These are phyloP conservation scores for Corythoichthys intestinalis DNA, from an alignment of 2,113 vertebrate genomes.

Conservation along the genomic window DNA sequence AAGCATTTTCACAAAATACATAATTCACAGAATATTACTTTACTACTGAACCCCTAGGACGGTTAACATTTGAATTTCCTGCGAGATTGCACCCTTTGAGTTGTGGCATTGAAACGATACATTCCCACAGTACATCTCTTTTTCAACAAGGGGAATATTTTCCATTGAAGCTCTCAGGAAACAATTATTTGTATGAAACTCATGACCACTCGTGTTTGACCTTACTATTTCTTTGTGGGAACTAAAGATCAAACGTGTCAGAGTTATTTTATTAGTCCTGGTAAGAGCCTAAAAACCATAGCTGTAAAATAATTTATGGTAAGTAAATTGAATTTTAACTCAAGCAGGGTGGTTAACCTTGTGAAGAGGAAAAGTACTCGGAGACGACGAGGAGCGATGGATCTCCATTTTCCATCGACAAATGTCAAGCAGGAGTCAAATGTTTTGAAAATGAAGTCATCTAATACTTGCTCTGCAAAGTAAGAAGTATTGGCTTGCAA, in stretches of 20 bases:
- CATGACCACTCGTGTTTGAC: slow-evolving; percentile 18
- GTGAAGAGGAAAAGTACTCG: not conserved
- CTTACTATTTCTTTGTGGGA: slow-evolving; percentile 44
- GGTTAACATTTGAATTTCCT: slow-evolving; percentile 15
- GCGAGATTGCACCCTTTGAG: slow-evolving; percentile 7
- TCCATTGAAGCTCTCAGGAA: slow-evolving; percentile 23
- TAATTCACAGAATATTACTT: not conserved
- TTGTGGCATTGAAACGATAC: slow-evolving; percentile 3
- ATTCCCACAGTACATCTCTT: slow-evolving; percentile 18
- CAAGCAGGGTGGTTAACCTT: slow-evolving; percentile 9
- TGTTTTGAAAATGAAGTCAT: slow-evolving; percentile 6
- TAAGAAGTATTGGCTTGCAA: slow-evolving; percentile 3
- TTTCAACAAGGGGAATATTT: slow-evolving; percentile 28
- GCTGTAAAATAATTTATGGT: slow-evolving; percentile 17
- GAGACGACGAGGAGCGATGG: not conserved
- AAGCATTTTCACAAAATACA: not conserved
- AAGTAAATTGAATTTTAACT: slow-evolving; percentile 25
- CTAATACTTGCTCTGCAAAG: not conserved
- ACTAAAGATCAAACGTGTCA: slow-evolving; percentile 41
- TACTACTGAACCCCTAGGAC: too few species aligned
- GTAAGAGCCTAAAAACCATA: slow-evolving; percentile 16
- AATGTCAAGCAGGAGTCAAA: slow-evolving; percentile 1
- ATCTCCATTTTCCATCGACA: not conserved
- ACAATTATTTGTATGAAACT: slow-evolving; percentile 36
- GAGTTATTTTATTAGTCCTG: slow-evolving; percentile 25